Conservation (phyloP, 2,888 invertebrate genomes). For the Acanthacorydalis orientalis region DNA sequence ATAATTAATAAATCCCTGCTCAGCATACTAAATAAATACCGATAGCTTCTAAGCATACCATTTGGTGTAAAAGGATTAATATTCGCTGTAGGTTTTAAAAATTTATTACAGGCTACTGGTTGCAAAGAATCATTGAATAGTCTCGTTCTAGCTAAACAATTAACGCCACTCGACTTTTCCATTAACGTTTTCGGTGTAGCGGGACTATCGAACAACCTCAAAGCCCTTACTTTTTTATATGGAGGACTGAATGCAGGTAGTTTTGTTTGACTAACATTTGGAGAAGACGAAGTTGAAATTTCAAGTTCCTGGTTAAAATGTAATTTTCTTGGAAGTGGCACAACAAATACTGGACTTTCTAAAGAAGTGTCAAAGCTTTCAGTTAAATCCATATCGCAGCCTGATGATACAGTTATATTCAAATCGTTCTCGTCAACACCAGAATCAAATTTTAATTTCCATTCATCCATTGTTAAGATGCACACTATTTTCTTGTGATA, state of each 20-base stretch:
- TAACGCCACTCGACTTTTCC: slow-evolving; percentile 45
- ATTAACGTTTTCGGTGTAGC: slow-evolving; percentile 71
- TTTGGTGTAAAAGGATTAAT: slow-evolving; percentile 77
- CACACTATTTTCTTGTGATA: background rate
- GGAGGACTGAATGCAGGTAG: slow-evolving; percentile 34
- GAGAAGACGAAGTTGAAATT: slow-evolving; percentile 8
- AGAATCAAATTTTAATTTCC: slow-evolving; percentile 2
- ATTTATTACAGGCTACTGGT: slow-evolving; percentile 25
- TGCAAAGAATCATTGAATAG: slow-evolving; percentile 33
- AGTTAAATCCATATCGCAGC: slow-evolving; percentile 37
- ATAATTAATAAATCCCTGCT: background rate
- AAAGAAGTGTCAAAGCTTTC: slow-evolving; percentile 42
- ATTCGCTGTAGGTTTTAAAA: slow-evolving; percentile 46
- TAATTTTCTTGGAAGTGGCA: slow-evolving; percentile 40
- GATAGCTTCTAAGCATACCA: slow-evolving; percentile 26
- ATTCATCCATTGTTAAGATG: slow-evolving; percentile 1
- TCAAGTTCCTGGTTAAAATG: slow-evolving; percentile 33
- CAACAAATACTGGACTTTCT: slow-evolving; percentile 36
- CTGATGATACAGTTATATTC: slow-evolving; percentile 26
- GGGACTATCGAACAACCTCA: slow-evolving; percentile 67
- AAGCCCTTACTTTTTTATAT: slow-evolving; percentile 37
- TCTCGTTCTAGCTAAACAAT: slow-evolving; percentile 35
- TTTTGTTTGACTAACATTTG: slow-evolving; percentile 2
- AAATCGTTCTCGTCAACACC: slow-evolving; percentile 17
- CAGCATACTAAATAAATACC: background rate